phyloP scores from a whole-genome alignment of 2,888 invertebrate genomes.

The Chrysina gloriosa region DNA sequence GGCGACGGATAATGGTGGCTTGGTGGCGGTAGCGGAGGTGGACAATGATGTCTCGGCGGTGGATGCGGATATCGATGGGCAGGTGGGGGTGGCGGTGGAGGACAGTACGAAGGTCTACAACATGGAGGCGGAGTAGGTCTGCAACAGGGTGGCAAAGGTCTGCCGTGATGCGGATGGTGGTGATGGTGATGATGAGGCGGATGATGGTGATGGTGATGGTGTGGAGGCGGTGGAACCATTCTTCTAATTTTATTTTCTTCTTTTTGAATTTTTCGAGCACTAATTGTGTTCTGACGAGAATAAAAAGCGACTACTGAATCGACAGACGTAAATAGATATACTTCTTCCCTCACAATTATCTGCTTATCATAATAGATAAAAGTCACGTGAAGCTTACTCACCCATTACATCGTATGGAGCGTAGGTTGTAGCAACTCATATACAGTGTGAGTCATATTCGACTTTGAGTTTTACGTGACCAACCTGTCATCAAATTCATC shows the following conservation, averaged over 20 bases:
- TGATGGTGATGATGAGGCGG: background rate
- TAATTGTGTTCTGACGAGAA: background rate
- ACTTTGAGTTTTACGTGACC: too few relatives aligned
- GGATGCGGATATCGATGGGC: background rate
- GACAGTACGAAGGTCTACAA: background rate
- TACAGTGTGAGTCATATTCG: too few relatives aligned
- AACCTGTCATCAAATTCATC: too few relatives aligned
- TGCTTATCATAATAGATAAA: conserved; percentile 3
- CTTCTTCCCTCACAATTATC: background rate
- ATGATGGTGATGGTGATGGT: background rate
- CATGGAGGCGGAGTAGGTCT: background rate
- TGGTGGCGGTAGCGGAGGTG: background rate
- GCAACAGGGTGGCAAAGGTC: background rate
- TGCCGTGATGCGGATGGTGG: background rate
- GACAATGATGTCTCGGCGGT: background rate
- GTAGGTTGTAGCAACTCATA: too few relatives aligned
- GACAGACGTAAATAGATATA: background rate
- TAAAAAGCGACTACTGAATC: background rate
- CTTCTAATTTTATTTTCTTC: background rate
- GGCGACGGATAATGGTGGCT: background rate
- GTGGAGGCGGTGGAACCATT: conserved; percentile 4
- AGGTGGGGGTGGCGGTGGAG: background rate
- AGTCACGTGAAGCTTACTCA: background rate
- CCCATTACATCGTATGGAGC: too few relatives aligned
- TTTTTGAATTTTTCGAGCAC: background rate